phyloP scores from a whole-genome alignment of 2,113 vertebrate species.

The Notothenia rossii region DNA sequence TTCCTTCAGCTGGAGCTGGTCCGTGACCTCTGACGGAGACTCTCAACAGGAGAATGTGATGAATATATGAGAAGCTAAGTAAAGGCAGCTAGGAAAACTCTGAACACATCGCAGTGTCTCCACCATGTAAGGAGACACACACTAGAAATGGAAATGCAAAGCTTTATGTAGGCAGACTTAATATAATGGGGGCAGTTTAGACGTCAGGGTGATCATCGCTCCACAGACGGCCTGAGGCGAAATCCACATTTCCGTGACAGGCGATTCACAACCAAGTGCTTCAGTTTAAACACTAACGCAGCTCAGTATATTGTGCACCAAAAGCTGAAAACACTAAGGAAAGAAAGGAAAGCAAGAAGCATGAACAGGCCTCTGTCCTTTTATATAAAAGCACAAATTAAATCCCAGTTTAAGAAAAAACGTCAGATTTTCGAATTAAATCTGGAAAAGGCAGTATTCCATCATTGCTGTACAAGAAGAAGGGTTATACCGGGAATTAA shows the following conservation, averaged over 20 bases:
- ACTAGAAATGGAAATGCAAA: background rate
- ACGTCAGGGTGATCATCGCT: conserved; percentile 2
- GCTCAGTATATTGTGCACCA: conserved; percentile 23
- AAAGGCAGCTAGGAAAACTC: too few relatives aligned
- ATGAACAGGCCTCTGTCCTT: conserved; percentile 14
- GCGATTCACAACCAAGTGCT: background rate
- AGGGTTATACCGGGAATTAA: background rate
- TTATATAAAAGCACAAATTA: background rate
- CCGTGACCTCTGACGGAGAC: conserved; percentile 47
- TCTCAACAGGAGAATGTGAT: background rate
- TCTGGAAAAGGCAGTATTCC: background rate
- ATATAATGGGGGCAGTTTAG: background rate
- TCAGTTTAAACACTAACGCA: conserved; percentile 18
- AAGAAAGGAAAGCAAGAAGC: background rate
- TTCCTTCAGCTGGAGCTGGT: conserved; percentile 40
- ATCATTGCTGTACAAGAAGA: background rate
- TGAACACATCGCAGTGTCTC: too few relatives aligned
- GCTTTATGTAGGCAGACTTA: background rate
- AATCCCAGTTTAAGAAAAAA: background rate
- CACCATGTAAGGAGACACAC: too few relatives aligned
- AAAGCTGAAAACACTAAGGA: conserved; percentile 5
- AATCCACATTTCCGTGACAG: conserved; percentile 36
- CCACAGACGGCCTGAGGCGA: background rate
- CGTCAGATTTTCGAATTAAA: background rate
- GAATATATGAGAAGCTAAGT: conserved; percentile 6